These are phyloP conservation scores for Drosophila stalkeri DNA, from an alignment of 2,888 invertebrate species.

Conservation along the genomic window DNA sequence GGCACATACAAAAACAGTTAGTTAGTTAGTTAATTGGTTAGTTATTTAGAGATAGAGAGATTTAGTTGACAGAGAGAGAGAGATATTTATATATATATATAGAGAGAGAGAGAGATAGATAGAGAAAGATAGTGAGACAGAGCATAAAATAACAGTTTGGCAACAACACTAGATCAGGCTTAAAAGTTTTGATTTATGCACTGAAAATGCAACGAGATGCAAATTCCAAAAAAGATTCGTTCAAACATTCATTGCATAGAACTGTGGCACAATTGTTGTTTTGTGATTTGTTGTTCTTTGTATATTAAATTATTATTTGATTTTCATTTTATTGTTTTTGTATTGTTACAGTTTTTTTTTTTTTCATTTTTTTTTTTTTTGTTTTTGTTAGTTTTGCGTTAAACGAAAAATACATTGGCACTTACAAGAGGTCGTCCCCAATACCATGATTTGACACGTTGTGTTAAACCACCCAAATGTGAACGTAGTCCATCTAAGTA, in stretches of 20 bases:
- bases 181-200: conserved; percentile 47
- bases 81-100: background rate
- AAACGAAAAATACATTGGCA: conserved; percentile 86
- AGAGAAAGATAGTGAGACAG: conserved; percentile 46
- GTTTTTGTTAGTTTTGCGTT: conserved; percentile 69
- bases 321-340: conserved; percentile 43
- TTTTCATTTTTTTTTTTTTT: conserved; percentile 49
- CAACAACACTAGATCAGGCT: conserved; percentile 76
- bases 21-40: conserved; percentile 42
- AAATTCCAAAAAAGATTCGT: conserved; percentile 58
- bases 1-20: conserved; percentile 71
- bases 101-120: conserved; percentile 37
- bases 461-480: conserved; percentile 97
- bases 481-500: conserved; percentile 97
- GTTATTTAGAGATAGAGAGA: conserved; percentile 36
- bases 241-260: conserved; percentile 67
- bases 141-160: conserved; percentile 54
- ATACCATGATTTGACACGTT: conserved; percentile 98
- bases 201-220: conserved; percentile 76
- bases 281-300: conserved; percentile 52
- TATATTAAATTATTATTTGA: conserved; percentile 39
- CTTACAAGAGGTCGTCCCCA: conserved; percentile 99
- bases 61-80: conserved; percentile 39
- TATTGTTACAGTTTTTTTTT: conserved; percentile 44
- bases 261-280: conserved; percentile 61